phyloP scores from a whole-genome alignment of 2,113 vertebrate genomes.

The Potamarius usumacintae region DNA sequence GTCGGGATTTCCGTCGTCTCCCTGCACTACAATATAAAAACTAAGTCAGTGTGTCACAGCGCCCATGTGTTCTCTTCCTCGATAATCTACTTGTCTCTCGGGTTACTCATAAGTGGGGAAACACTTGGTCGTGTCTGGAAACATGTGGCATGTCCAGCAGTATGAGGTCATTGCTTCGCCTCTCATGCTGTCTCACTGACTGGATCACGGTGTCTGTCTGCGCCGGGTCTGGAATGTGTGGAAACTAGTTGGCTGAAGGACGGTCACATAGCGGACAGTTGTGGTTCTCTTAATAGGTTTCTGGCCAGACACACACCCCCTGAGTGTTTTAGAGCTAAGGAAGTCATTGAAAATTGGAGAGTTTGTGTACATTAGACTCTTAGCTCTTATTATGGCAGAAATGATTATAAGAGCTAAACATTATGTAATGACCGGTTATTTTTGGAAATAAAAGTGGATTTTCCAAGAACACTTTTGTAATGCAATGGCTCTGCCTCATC shows the following conservation, averaged over 20 bases:
- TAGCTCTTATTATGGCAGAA: not conserved
- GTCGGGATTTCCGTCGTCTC: not conserved
- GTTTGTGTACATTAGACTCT: not conserved
- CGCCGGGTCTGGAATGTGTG: constrained; percentile 9
- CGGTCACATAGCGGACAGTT: constrained; percentile 23
- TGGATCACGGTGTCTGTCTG: constrained; percentile 26
- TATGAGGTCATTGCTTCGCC: constrained; percentile 56
- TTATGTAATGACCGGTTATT: not conserved
- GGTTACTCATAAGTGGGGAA: constrained; percentile 47
- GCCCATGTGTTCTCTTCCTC: constrained; percentile 5
- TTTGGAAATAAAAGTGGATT: not conserved
- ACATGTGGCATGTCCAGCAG: constrained; percentile 55
- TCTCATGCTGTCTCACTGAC: constrained; percentile 32
- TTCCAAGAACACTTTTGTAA: not conserved
- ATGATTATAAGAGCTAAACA: not conserved
- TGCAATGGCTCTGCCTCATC: not conserved
- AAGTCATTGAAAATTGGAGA: not conserved
- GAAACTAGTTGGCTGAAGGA: constrained; percentile 4
- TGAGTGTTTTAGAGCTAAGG: not conserved
- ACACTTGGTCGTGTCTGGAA: constrained; percentile 57
- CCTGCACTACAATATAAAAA: constrained; percentile 1
- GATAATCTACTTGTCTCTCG: constrained; percentile 20
- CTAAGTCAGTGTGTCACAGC: constrained; percentile 34
- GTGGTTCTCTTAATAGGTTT: not conserved
- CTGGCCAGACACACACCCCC: not conserved